Conservation (phyloP, 2,113 vertebrate species). For the Psammodynastes pulverulentus region DNA sequence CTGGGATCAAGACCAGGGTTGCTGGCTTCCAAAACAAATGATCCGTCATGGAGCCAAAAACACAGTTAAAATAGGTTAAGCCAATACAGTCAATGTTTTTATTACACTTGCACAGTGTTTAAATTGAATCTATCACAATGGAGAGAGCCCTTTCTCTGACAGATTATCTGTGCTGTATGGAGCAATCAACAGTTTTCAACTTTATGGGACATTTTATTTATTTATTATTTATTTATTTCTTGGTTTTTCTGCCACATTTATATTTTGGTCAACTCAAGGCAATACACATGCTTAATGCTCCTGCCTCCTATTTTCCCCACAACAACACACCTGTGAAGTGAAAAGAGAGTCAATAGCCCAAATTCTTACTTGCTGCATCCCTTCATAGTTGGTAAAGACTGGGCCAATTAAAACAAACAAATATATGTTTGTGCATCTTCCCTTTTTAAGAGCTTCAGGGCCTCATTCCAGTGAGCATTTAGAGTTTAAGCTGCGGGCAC, state of each 20-base stretch:
- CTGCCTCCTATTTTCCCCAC: not conserved
- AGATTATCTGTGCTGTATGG: conserved; percentile 36
- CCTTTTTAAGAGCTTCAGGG: not conserved
- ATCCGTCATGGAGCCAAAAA: conserved; percentile 56
- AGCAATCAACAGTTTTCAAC: conserved; percentile 9
- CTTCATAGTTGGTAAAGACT: conserved; percentile 37
- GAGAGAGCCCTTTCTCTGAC: conserved; percentile 39
- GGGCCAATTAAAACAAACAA: conserved; percentile 17
- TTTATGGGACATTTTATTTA: not conserved
- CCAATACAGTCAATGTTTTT: conserved; percentile 57
- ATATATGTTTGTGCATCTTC: conserved; percentile 13
- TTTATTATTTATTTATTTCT: not conserved
- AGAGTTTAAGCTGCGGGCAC: not conserved
- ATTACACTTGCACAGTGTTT: conserved; percentile 58
- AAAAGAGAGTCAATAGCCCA: not conserved
- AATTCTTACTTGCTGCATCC: conserved; percentile 18
- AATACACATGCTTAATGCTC: not conserved
- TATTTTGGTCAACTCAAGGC: not conserved
- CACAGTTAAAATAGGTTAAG: conserved; percentile 51
- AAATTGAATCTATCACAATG: conserved; percentile 51
- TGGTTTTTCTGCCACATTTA: not conserved
- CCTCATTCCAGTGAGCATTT: conserved; percentile 9
- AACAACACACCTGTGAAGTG: not conserved
- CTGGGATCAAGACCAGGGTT: conserved; percentile 59
- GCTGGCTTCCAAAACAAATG: conserved; percentile 65